Percentiles rank a stretch among this genome's conserved stretches.
phyloP scores from a whole-genome alignment of 2,113 vertebrate genomes.

The Daubentonia madagascariensis region DNA sequence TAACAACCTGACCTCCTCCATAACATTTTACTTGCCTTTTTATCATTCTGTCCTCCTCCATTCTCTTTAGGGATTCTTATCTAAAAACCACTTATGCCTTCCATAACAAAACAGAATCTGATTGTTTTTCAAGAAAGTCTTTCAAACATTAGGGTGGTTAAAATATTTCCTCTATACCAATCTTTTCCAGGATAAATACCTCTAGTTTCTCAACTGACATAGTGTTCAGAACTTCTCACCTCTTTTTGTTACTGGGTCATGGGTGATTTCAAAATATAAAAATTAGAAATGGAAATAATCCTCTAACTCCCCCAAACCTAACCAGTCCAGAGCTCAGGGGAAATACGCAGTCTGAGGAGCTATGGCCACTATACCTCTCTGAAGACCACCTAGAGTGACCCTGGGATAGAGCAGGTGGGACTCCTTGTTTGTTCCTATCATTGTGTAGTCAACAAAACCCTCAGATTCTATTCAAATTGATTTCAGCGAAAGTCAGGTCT shows the following conservation, averaged over 20 bases:
- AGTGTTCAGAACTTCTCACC: neutral
- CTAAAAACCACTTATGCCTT: constrained; percentile 4
- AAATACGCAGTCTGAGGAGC: neutral
- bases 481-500: neutral
- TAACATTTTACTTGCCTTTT: neutral
- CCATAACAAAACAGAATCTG: neutral
- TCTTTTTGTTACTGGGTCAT: neutral
- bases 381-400: neutral
- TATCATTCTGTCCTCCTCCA: neutral
- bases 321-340: neutral
- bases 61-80: neutral
- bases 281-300: neutral
- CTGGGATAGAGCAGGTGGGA: neutral
- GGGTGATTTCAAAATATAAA: neutral
- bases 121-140: neutral
- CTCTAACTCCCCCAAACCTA: neutral
- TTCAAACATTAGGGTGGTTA: neutral
- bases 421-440: neutral
- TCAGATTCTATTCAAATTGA: neutral
- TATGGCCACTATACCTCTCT: fast-evolving
- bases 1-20: neutral
- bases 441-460: neutral
- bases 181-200: neutral
- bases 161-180: neutral
- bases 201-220: neutral